Conservation (phyloP, 37 sponge, comb jelly and placozoan genomes). For the Halisarca cf. caerulea region DNA sequence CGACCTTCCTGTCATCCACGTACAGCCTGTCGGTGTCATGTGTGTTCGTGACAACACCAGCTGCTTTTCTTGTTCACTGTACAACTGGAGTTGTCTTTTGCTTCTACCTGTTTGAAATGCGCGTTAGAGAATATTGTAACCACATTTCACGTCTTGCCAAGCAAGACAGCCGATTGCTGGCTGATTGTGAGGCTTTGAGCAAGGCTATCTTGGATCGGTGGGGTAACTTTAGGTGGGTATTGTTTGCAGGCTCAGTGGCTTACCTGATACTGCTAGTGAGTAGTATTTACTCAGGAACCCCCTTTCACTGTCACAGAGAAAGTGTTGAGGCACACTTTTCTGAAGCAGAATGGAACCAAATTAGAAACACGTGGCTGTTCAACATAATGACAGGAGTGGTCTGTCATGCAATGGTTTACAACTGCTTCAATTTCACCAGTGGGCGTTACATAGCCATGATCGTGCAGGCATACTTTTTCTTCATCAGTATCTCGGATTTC, state of each 20-base stretch:
- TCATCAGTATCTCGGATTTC: neutral
- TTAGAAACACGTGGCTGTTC: neutral
- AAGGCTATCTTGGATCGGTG: neutral
- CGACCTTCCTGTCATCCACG: neutral
- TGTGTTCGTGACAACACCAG: neutral
- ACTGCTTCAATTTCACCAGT: neutral
- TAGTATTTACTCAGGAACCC: slow-evolving; percentile 1
- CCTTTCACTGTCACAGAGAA: slow-evolving; percentile 2
- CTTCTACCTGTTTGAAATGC: slow-evolving; percentile 28
- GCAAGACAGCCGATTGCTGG: neutral
- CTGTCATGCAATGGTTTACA: neutral
- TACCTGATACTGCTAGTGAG: neutral
- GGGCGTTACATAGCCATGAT: neutral
- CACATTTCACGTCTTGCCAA: neutral
- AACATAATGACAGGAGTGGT: neutral
- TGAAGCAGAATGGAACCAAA: neutral
- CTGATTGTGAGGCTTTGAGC: neutral
- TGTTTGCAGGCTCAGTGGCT: neutral
- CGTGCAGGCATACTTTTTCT: neutral
- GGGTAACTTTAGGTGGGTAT: neutral
- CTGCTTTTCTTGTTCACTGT: neutral
- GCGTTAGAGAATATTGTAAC: neutral
- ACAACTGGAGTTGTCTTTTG: neutral
- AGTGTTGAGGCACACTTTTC: neutral
- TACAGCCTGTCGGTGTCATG: neutral